phyloP scores from a whole-genome alignment of 2,888 invertebrate genomes.

The Drosophila koepferae region DNA sequence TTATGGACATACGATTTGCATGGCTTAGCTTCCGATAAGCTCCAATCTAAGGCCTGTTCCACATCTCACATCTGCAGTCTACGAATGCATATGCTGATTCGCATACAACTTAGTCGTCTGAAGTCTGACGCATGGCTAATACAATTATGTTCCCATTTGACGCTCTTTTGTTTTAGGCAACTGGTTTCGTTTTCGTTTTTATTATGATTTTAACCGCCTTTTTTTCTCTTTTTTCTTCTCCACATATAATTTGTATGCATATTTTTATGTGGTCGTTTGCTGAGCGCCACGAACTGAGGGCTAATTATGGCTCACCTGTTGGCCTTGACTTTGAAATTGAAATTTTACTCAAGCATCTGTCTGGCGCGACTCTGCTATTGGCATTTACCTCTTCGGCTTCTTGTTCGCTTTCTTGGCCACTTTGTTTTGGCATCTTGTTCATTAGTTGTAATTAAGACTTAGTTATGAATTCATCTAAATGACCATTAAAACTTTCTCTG shows the following conservation, averaged over 20 bases:
- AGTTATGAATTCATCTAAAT: slow-evolving; percentile 42
- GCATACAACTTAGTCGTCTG: background rate
- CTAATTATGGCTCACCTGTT: slow-evolving; percentile 39
- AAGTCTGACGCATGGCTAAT: slow-evolving; percentile 19
- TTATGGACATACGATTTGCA: slow-evolving; percentile 44
- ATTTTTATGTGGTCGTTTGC: slow-evolving; percentile 38
- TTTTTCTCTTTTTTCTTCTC: slow-evolving; percentile 3
- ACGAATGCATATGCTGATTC: background rate
- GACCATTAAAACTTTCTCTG: slow-evolving; percentile 42
- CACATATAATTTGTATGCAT: slow-evolving; percentile 15
- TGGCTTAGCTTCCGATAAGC: slow-evolving; percentile 66
- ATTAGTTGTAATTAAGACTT: slow-evolving; percentile 50
- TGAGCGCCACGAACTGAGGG: slow-evolving; percentile 25
- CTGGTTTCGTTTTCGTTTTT: slow-evolving; percentile 35
- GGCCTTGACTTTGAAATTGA: slow-evolving; percentile 70
- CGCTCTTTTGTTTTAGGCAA: slow-evolving; percentile 23
- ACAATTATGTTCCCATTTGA: slow-evolving; percentile 23
- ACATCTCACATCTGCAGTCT: slow-evolving; percentile 27
- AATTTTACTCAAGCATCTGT: slow-evolving; percentile 28
- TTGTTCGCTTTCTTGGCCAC: slow-evolving; percentile 33
- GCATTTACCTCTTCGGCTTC: slow-evolving; percentile 26
- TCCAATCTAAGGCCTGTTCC: slow-evolving; percentile 24
- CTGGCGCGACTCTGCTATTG: slow-evolving; percentile 13
- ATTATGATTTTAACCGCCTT: slow-evolving; percentile 1
- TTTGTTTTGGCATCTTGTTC: slow-evolving; percentile 37